A percentile compares a stretch with the other conserved stretches of the same genome.
Conservation (phyloP, 2,888 invertebrate genomes). For the Nemoura dubitans region DNA sequence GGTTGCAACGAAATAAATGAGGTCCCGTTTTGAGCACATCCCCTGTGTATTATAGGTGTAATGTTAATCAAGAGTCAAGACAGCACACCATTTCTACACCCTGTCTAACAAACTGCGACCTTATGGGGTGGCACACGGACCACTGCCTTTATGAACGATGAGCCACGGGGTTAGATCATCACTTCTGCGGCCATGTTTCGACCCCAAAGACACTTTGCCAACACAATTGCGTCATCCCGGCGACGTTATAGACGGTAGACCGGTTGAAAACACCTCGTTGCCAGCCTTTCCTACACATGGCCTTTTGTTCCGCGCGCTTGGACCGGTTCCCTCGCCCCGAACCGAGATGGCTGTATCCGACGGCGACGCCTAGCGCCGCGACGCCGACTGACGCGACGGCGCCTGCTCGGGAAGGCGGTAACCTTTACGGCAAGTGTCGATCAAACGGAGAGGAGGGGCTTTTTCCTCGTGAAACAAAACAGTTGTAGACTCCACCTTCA, state of each 20-base stretch:
- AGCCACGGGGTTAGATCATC: constrained; percentile 28
- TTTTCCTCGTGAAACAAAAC: constrained; percentile 27
- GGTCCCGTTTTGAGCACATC: no score
- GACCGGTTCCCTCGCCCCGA: constrained; percentile 10
- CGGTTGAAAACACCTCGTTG: background rate
- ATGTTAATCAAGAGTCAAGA: no score
- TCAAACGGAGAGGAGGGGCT: constrained; percentile 40
- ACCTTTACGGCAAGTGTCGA: constrained; percentile 18
- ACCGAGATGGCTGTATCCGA: constrained; percentile 38
- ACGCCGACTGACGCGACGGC: constrained; percentile 15
- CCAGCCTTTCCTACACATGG: background rate
- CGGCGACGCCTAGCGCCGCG: constrained; percentile 35
- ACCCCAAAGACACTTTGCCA: constrained; percentile 18
- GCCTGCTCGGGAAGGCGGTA: constrained; percentile 33
- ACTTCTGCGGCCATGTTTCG: constrained; percentile 36
- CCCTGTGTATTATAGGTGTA: no score
- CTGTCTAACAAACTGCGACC: background rate
- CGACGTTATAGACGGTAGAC: background rate
- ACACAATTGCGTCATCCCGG: background rate
- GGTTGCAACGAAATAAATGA: no score
- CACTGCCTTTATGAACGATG: background rate
- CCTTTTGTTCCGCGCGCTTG: background rate
- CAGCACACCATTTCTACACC: background rate
- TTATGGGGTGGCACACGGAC: background rate
- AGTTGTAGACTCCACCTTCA: constrained; percentile 44